Evolutionary conservation across 1,140 invertebrate genomes (phyloP).

Genomic region (Penaeus chinensis): DNA sequence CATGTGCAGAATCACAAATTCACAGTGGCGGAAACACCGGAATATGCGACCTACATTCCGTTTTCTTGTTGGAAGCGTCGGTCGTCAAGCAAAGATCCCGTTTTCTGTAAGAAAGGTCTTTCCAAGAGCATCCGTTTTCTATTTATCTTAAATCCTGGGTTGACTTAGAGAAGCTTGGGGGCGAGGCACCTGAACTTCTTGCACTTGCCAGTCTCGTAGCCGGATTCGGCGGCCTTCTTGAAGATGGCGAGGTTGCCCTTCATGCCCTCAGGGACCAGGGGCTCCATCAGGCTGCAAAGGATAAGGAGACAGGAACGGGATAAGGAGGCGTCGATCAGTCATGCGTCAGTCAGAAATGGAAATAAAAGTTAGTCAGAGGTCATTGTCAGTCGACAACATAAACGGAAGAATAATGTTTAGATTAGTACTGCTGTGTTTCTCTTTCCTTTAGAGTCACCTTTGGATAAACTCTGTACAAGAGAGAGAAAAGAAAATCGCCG

Average conservation of each 20-base stretch:
- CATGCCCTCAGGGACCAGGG: constrained; percentile 53
- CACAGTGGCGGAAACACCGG: background rate
- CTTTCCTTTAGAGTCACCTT: too few species aligned
- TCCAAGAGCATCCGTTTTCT: constrained; percentile 21
- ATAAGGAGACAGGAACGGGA: background rate
- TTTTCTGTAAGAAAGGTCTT: constrained; percentile 18
- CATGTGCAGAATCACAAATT: background rate
- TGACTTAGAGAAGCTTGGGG: constrained; percentile 42
- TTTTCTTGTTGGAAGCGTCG: too few species aligned
- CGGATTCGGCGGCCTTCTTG: constrained; percentile 51
- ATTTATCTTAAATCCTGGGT: background rate
- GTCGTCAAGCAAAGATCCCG: background rate
- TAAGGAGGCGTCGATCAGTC: background rate
- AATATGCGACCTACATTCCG: constrained; percentile 14
- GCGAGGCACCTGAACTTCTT: constrained; percentile 51
- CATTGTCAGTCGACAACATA: too few species aligned
- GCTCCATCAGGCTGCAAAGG: constrained; percentile 44
- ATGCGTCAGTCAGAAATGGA: too few species aligned
- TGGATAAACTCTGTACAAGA: too few species aligned
- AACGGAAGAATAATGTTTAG: too few species aligned
- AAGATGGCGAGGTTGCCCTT: constrained; percentile 53
- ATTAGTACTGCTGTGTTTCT: too few species aligned
- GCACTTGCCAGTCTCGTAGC: constrained; percentile 54
- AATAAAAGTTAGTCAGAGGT: too few species aligned
- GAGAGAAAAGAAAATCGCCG: too few species aligned